Percentiles rank a stretch among this genome's conserved stretches.
These are phyloP conservation scores for Polypterus bichir DNA, from an alignment of 2,113 vertebrate species.

Conservation along the genomic window DNA sequence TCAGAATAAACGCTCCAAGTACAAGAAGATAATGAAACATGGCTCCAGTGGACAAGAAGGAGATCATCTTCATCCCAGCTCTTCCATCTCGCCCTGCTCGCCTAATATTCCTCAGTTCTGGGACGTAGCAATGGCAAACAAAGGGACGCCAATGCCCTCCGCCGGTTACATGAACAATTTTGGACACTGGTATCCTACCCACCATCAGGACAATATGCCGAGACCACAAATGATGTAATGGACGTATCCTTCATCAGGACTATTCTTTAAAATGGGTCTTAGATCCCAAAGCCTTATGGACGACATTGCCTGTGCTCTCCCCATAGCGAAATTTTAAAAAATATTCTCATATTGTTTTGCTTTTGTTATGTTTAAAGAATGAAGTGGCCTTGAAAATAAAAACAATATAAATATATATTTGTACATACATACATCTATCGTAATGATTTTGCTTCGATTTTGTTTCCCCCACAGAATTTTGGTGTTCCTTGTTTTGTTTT, in stretches of 20 bases:
- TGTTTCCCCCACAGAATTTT: slow-evolving; percentile 1
- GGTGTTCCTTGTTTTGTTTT: neutral
- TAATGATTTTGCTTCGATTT: neutral
- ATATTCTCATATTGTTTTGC: slow-evolving; percentile 14
- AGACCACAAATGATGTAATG: slow-evolving; percentile 75
- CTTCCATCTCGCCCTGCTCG: slow-evolving; percentile 65
- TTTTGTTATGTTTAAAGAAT: slow-evolving; percentile 13
- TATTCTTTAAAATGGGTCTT: no score
- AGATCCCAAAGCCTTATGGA: neutral
- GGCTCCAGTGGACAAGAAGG: slow-evolving; percentile 57
- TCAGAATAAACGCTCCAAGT: slow-evolving; percentile 94
- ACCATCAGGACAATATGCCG: slow-evolving; percentile 57
- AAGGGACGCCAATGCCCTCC: slow-evolving; percentile 53
- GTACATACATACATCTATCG: neutral
- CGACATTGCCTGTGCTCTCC: neutral
- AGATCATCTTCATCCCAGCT: slow-evolving; percentile 48
- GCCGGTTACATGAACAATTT: slow-evolving; percentile 68
- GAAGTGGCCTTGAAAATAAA: slow-evolving; percentile 8
- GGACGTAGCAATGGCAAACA: slow-evolving; percentile 65
- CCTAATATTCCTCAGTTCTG: slow-evolving; percentile 60
- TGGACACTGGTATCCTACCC: slow-evolving; percentile 72
- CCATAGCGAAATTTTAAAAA: slow-evolving; percentile 11
- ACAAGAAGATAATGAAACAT: slow-evolving; percentile 91
- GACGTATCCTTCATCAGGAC: neutral
- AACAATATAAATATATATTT: slow-evolving; percentile 3